These are phyloP conservation scores for Ctena decussata DNA, from an alignment of 2,888 invertebrate species.

Conservation along the genomic window DNA sequence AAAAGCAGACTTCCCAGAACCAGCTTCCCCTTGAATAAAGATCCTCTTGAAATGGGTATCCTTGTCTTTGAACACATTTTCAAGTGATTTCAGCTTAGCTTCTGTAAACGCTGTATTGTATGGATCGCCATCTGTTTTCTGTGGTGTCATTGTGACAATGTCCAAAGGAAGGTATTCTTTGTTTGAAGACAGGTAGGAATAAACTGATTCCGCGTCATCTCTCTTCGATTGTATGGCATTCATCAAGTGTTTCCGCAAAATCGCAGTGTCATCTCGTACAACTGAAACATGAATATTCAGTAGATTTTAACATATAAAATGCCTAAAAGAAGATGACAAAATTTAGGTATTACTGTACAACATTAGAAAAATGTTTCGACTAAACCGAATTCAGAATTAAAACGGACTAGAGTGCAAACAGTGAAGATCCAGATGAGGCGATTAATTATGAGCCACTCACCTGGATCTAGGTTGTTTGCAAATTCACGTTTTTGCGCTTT, in stretches of 20 bases:
- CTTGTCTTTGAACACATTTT: not conserved
- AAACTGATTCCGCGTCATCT: not conserved
- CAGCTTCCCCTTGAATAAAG: not conserved
- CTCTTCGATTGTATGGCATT: not conserved
- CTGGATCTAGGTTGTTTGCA: no score
- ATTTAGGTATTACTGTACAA: no score
- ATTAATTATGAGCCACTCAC: no score
- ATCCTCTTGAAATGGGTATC: not conserved
- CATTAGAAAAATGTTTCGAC: no score
- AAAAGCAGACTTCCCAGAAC: not conserved
- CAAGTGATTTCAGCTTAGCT: not conserved
- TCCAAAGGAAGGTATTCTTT: not conserved
- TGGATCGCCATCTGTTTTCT: not conserved
- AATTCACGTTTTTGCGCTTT: no score
- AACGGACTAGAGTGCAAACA: no score
- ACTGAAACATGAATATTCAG: not conserved
- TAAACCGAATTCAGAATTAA: no score
- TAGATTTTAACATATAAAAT: no score
- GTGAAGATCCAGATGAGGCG: no score
- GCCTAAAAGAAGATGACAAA: no score
- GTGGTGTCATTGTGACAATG: not conserved
- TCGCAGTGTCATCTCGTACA: not conserved
- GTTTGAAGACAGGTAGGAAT: not conserved
- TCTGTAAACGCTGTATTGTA: not conserved
- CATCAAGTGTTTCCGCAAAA: not conserved